Evolutionary conservation across 2,888 invertebrate genomes (phyloP).

Genomic region (Acrocyrtus sp.): DNA sequence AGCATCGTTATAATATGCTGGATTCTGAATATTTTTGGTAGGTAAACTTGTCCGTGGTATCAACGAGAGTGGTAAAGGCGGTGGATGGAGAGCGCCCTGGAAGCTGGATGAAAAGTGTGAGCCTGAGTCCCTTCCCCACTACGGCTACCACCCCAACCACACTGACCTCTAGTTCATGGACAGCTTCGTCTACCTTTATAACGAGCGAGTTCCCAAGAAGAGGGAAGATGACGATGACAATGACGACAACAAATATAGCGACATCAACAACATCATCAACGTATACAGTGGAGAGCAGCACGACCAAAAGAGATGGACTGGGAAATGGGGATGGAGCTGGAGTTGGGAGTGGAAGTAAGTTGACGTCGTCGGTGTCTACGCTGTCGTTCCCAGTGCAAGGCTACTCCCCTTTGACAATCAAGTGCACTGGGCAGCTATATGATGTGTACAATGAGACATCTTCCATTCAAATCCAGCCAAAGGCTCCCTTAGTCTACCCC

Average conservation of each 20-base stretch:
- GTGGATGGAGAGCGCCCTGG: neutral
- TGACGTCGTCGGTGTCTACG: constrained; percentile 53
- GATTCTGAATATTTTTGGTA: constrained; percentile 10
- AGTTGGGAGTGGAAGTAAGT: constrained; percentile 19
- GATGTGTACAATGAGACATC: constrained; percentile 57
- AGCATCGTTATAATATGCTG: constrained; percentile 7
- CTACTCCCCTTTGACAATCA: constrained; percentile 53
- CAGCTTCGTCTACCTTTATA: neutral
- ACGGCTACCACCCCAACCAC: constrained; percentile 11
- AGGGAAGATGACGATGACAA: neutral
- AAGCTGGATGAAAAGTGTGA: neutral
- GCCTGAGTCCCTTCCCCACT: neutral
- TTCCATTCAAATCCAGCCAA: constrained; percentile 49
- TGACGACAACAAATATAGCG: constrained; percentile 4
- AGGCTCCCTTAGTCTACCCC: constrained; percentile 25
- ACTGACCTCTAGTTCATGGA: neutral
- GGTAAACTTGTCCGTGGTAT: constrained; percentile 29
- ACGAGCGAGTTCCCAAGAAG: neutral
- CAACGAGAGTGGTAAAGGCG: constrained; percentile 18
- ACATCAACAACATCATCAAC: neutral
- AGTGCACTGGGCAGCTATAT: constrained; percentile 56
- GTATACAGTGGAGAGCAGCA: neutral
- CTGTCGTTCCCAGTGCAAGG: constrained; percentile 48
- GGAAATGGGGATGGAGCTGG: neutral
- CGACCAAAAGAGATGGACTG: neutral